Conservation (phyloP, 2,113 vertebrate genomes). For the Anarhynchus alexandrinus region DNA sequence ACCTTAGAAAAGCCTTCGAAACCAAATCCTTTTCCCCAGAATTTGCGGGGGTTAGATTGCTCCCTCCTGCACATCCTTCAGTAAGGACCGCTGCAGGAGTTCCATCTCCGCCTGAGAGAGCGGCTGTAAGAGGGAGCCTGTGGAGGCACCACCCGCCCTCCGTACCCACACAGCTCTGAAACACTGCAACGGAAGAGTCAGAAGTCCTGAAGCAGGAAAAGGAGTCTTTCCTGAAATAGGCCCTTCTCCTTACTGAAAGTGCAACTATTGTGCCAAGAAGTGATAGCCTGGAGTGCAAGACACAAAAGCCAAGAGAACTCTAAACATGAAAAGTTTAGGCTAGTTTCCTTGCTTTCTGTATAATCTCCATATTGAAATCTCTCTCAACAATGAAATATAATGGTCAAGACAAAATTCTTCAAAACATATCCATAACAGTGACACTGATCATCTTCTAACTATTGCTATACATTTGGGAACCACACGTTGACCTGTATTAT, state of each 20-base stretch:
- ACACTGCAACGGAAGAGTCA: background rate
- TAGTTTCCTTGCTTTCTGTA: background rate
- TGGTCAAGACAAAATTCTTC: background rate
- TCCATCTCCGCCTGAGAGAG: background rate
- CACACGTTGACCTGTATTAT: background rate
- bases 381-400: background rate
- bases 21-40: background rate
- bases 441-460: background rate
- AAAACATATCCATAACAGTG: background rate
- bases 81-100: fast-evolving
- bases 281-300: background rate
- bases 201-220: background rate
- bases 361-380: background rate
- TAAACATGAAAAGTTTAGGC: background rate
- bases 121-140: background rate
- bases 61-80: background rate
- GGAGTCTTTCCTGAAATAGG: background rate
- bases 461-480: background rate
- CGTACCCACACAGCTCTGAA: fast-evolving
- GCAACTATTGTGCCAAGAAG: background rate
- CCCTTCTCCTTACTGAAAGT: background rate
- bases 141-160: background rate
- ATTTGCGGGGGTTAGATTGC: no score
- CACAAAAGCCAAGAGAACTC: background rate
- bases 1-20: background rate